Percentiles rank a stretch among this genome's conserved stretches.
Evolutionary conservation across 1,140 invertebrate species (phyloP).

Genomic region (Batillaria attramentaria): DNA sequence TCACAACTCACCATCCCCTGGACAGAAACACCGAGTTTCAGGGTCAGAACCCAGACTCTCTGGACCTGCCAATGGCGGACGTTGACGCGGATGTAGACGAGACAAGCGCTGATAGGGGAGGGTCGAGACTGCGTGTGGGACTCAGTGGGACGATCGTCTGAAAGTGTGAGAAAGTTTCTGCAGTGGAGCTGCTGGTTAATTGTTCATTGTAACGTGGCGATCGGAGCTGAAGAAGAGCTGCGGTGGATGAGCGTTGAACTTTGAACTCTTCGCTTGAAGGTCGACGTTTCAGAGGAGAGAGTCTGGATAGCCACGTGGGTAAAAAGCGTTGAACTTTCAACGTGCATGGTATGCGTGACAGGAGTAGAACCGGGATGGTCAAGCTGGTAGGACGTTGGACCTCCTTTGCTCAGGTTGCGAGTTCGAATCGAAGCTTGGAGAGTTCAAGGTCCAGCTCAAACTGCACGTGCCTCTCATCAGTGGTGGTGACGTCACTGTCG

Average conservation of each 20-base stretch:
- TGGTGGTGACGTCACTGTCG: too few relatives aligned
- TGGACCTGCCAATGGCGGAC: slow-evolving; percentile 20
- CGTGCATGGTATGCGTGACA: too few relatives aligned
- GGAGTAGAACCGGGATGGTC: too few relatives aligned
- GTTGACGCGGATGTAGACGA: neutral
- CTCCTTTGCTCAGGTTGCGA: too few relatives aligned
- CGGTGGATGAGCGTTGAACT: neutral
- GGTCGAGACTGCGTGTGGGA: neutral
- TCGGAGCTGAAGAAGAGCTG: neutral
- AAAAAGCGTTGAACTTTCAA: too few relatives aligned
- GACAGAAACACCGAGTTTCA: slow-evolving; percentile 15
- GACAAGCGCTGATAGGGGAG: neutral
- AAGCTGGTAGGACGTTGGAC: too few relatives aligned
- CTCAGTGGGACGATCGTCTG: slow-evolving; percentile 23
- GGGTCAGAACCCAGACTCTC: slow-evolving; percentile 17
- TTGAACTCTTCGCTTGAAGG: neutral
- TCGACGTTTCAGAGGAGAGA: neutral
- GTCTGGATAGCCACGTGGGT: neutral
- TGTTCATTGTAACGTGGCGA: neutral
- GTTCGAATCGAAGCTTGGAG: too few relatives aligned
- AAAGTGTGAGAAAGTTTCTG: neutral
- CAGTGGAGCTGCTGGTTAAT: neutral
- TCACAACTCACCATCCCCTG: neutral
- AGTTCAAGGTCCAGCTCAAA: too few relatives aligned
- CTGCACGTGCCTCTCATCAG: too few relatives aligned